Conservation (phyloP, 2,888 invertebrate species). For the Eristalis tenax region DNA sequence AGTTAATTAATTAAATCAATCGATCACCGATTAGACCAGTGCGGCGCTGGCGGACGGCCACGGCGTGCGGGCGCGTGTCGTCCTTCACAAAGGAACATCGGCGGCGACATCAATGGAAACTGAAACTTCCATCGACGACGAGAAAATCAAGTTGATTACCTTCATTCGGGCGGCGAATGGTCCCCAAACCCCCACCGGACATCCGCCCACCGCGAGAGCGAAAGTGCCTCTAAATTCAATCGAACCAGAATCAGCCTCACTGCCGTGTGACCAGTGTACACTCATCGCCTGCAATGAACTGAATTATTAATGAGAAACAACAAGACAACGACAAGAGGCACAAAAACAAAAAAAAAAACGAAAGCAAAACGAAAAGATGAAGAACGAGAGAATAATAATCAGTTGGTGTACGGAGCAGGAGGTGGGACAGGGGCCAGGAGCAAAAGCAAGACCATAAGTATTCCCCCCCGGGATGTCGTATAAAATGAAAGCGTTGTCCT, state of each 20-base stretch:
- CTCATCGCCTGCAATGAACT: slow-evolving; percentile 21
- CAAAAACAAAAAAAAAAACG: too few species aligned
- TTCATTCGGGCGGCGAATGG: too few species aligned
- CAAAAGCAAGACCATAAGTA: background rate
- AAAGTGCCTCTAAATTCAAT: slow-evolving; percentile 20
- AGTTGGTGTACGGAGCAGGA: background rate
- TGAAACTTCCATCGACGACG: too few species aligned
- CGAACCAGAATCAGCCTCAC: background rate
- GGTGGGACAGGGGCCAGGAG: too few species aligned
- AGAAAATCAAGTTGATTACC: too few species aligned
- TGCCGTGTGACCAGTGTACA: too few species aligned
- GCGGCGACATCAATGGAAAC: too few species aligned
- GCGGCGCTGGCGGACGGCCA: too few species aligned
- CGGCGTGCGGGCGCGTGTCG: too few species aligned
- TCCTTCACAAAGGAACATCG: too few species aligned
- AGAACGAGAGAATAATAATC: slow-evolving; percentile 44
- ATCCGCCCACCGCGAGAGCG: background rate
- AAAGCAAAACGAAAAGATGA: slow-evolving; percentile 21
- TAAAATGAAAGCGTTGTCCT: slow-evolving; percentile 36
- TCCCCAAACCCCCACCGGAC: too few species aligned
- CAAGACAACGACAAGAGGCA: too few species aligned
- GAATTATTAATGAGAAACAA: slow-evolving; percentile 52
- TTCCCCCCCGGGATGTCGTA: slow-evolving; percentile 14
- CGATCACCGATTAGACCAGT: slow-evolving; percentile 10
- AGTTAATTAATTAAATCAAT: slow-evolving; percentile 36